phyloP scores from a whole-genome alignment of 1,140 invertebrate genomes.

The Cyrtorhinus lividipennis region DNA sequence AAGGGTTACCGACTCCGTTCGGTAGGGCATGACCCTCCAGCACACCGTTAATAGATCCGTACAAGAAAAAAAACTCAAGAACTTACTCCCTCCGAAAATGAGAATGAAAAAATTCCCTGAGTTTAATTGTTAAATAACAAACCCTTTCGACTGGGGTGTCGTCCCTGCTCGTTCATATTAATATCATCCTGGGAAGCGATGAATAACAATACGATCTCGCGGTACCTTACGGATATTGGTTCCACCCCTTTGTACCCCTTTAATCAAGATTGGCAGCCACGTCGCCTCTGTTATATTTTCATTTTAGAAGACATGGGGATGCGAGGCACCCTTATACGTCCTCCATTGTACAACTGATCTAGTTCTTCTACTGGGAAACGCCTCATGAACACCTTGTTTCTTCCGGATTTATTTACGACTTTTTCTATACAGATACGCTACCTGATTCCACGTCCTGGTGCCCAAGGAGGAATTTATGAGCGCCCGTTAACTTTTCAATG shows the following conservation, averaged over 20 bases:
- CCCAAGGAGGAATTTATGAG: background rate
- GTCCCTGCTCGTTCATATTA: constrained; percentile 1
- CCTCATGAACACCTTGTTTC: constrained; percentile 16
- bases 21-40: background rate
- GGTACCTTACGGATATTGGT: constrained; percentile 8
- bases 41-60: background rate
- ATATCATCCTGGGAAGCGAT: constrained; percentile 13
- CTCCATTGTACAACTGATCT: background rate
- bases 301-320: background rate
- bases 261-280: constrained; percentile 15
- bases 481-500: constrained; percentile 8
- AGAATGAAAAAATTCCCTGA: background rate
- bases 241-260: constrained; percentile 1
- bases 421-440: background rate
- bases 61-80: background rate
- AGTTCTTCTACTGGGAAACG: constrained; percentile 11
- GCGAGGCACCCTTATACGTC: background rate
- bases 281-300: constrained; percentile 12
- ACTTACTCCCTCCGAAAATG: too few relatives aligned
- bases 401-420: constrained; percentile 11
- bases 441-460: background rate
- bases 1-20: too few relatives aligned
- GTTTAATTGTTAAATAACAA: constrained; percentile 16
- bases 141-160: background rate
- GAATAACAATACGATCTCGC: constrained; percentile 7